Percentiles rank a stretch among this genome's conserved stretches.
Evolutionary conservation across 2,888 invertebrate genomes (phyloP).

Genomic region (Venusia cambrica): DNA sequence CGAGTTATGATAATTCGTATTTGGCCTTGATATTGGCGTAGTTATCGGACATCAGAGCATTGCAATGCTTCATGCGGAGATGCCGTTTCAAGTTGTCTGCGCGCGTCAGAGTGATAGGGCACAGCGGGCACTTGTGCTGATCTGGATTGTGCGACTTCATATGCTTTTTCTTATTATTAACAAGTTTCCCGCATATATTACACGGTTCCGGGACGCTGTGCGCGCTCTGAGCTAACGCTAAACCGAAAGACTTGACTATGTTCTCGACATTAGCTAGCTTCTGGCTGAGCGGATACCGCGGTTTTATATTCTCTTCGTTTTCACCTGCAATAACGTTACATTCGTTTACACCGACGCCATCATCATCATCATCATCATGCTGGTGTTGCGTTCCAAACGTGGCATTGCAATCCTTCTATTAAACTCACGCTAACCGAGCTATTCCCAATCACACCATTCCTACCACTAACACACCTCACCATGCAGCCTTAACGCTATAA

Average conservation of each 20-base stretch:
- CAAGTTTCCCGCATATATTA: conserved; percentile 83
- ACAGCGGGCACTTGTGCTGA: conserved; percentile 83
- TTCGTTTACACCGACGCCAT: conserved; percentile 53
- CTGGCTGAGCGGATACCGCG: conserved; percentile 59
- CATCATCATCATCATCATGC: conserved; percentile 44
- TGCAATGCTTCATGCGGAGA: conserved; percentile 83
- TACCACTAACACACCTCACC: conserved; percentile 35
- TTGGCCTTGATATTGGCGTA: conserved; percentile 63
- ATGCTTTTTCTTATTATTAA: conserved; percentile 85
- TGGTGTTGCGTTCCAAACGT: conserved; percentile 34
- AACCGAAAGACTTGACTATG: conserved; percentile 61
- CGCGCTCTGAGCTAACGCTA: conserved; percentile 52
- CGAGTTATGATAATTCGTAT: conserved; percentile 46
- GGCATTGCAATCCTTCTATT: conserved; percentile 29
- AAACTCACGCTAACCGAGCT: conserved; percentile 19
- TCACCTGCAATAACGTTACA: conserved; percentile 73
- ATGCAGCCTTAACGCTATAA: conserved; percentile 44
- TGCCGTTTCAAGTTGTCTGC: conserved; percentile 86
- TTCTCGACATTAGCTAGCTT: conserved; percentile 62
- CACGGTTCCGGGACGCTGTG: conserved; percentile 77
- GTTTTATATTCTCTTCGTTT: conserved; percentile 72
- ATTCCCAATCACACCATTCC: conserved; percentile 34
- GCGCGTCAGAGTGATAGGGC: conserved; percentile 82
- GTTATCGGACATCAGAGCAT: conserved; percentile 59
- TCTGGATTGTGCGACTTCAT: conserved; percentile 84